Evolutionary conservation across 2,888 invertebrate species (phyloP), one percentile per base, ranked within the genome.

Genomic region (Brachynemurus nebulosus): DNA sequence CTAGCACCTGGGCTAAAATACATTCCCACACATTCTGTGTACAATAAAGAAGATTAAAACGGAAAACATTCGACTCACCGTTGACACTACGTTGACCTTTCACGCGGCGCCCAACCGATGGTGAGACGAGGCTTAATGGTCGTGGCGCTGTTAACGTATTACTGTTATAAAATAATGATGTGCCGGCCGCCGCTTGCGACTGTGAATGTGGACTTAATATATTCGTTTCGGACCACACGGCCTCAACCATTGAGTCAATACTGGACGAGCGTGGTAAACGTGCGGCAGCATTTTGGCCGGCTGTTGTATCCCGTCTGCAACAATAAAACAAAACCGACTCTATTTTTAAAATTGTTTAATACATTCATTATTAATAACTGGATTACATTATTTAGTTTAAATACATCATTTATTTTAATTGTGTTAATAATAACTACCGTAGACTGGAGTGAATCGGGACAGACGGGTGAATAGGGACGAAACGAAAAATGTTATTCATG

Each of bases 181-280:
- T 38, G 3, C 12, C 16, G 2, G 54, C 57, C 60, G 51, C 59
- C 64, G 52, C 56, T n/a, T n/a, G n/a, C 63, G 37, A 54, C 59
- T 64, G 58, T 47, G 64, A 54, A 65, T 64, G 51, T 63, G 30
- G 18, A 16, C 27, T 30, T n/a, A 27, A 27, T 19, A 18, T 9
- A 18, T 25, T 33, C 11, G 19, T 33, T 11, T 38, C 44, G 66
- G 52, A 64, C 67, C 80, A 80, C 7, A 78, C 78, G 2, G 80
- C 76, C 57, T 82, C 81, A 43, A 81, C 81, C 64, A 82, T 70
- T 1, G 80, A 80, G 66, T 86, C 86, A 59, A 85, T 86, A 64
- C 84, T 85, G 50, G 82, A 78, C 47, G 86, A 86, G 3, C 86
- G 75, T 4, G 82, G 81, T 9, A 82, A 59, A 46, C 72, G 69